A percentile compares a stretch with the other conserved stretches of the same genome.
Evolutionary conservation across 2,888 invertebrate genomes (phyloP).

Genomic region (Phalangium opilio): DNA sequence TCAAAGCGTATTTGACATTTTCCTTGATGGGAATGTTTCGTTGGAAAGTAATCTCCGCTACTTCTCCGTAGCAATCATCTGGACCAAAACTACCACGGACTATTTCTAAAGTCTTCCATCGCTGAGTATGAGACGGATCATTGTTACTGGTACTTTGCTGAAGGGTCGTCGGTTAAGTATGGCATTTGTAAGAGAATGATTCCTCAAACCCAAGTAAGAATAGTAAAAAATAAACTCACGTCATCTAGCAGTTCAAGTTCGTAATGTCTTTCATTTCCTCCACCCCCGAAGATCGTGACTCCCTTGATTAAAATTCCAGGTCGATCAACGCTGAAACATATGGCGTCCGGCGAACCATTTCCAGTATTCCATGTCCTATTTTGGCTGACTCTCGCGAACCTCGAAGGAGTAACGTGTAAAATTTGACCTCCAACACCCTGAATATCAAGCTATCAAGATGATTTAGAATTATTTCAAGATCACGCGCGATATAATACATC

Average conservation of each 20-base stretch:
- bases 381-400: slow-evolving; percentile 78
- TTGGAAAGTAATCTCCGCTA: slow-evolving; percentile 79
- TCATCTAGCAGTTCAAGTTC: slow-evolving; percentile 67
- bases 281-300: slow-evolving; percentile 74
- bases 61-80: slow-evolving; percentile 62
- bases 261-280: slow-evolving; percentile 66
- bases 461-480: slow-evolving; percentile 25
- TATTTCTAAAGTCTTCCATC: slow-evolving; percentile 73
- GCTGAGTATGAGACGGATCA: slow-evolving; percentile 30
- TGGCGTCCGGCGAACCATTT: slow-evolving; percentile 89
- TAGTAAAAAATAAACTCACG: slow-evolving; percentile 9
- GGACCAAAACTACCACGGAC: slow-evolving; percentile 68
- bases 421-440: slow-evolving; percentile 54
- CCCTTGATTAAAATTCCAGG: slow-evolving; percentile 78
- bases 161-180: not conserved
- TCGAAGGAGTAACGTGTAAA: slow-evolving; percentile 66
- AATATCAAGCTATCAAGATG: slow-evolving; percentile 43
- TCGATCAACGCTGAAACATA: slow-evolving; percentile 82
- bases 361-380: slow-evolving; percentile 92
- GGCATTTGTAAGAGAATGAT: not conserved
- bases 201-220: too few species aligned
- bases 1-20: slow-evolving; percentile 70
- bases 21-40: slow-evolving; percentile 73
- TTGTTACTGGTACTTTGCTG: slow-evolving; percentile 23
- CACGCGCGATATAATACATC: not conserved